Evolutionary conservation across 2,113 vertebrate genomes (phyloP), one percentile per base, ranked within the genome.

Genomic region (Sciurus niger): DNA sequence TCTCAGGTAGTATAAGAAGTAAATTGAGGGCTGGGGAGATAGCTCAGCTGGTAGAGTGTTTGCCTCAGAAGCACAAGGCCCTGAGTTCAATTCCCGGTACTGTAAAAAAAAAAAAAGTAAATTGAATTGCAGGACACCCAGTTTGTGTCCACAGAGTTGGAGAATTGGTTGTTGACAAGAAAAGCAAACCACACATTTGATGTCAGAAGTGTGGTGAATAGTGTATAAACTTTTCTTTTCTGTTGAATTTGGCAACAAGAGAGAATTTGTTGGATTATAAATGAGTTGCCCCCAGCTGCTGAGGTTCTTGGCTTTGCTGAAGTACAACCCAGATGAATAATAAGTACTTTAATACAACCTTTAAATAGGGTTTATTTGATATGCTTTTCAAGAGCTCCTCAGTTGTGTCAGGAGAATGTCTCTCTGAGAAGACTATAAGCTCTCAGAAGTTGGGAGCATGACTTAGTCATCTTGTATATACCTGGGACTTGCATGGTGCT

Each of bases 171-270:
- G 37, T 37, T 89, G 78, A 48, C 22, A 6, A 28, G 2, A 6
- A 25, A 77, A 25, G 22, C 53, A 20, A 72, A 60, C 20, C n/a
- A 77, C 43, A 78, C 9, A 13, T 76, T 28, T 70, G 14, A 8
- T n/a, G 4, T 51, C 12, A 17, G 30, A 32, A 51, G 25, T 79
- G n/a, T 10, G 60, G 7, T 58, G 22, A 18, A 22, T 63, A n/a
- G 37, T 51, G 43, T 12, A 83, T 22, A 55, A 13, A 14, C 46
- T 30, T 82, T 67, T 86, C 30, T 87, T 73, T 87, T 55, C 82
- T 46, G 24, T 82, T 65, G 77, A 84, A 92, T 65, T 96, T 84
- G 70, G 65, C 95, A 84, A 77, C 58, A 65, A 91, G 43, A 48
- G 30, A 90, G 20, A 65, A 79, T 24, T 20, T 68, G 14, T 63